phyloP scores from a whole-genome alignment of 2,888 invertebrate species.

The Troilus luridus region DNA sequence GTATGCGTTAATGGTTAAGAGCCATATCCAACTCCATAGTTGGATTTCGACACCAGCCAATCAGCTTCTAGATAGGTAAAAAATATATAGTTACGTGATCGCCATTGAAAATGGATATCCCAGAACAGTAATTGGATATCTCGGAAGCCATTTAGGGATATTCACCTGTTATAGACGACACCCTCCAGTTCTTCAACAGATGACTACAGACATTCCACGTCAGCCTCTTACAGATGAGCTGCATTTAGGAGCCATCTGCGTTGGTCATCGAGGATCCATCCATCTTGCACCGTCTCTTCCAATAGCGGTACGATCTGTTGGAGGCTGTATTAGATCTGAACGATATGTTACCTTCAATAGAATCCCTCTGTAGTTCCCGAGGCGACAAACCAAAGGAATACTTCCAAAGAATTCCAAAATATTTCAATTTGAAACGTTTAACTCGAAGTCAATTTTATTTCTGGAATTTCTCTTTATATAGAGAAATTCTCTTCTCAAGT shows the following conservation, averaged over 20 bases:
- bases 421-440: slow-evolving; percentile 8
- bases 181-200: not conserved
- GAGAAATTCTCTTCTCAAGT: too few relatives aligned
- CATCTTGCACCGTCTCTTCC: not conserved
- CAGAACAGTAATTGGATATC: not conserved
- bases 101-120: not conserved
- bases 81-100: slow-evolving; percentile 8
- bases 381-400: not conserved
- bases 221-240: not conserved
- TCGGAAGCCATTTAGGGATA: not conserved
- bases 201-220: not conserved
- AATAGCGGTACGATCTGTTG: not conserved
- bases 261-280: not conserved
- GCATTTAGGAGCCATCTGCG: not conserved
- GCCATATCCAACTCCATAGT: not conserved
- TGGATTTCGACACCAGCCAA: not conserved
- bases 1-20: not conserved
- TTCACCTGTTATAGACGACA: not conserved
- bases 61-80: not conserved
- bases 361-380: not conserved
- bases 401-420: not conserved
- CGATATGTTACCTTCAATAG: not conserved
- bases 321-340: not conserved
- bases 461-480: not conserved
- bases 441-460: not conserved